Percentiles rank a stretch among this genome's conserved stretches.
Conservation (phyloP, 2,888 invertebrate species). For the Papilio elwesi region DNA sequence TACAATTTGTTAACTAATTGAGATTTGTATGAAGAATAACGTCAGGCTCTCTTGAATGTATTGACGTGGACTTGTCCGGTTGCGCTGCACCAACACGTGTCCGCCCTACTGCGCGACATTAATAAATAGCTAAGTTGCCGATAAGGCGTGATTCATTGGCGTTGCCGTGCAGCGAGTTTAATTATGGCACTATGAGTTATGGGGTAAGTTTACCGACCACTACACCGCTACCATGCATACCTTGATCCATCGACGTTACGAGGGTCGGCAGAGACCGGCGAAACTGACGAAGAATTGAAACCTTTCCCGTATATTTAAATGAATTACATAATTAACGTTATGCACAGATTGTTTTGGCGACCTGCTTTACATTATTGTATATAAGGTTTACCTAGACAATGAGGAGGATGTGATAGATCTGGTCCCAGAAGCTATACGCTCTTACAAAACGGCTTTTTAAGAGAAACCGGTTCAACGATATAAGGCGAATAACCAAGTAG, state of each 20-base stretch:
- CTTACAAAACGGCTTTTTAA: no score
- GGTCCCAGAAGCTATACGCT: no score
- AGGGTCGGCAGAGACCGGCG: background rate
- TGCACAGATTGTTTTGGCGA: background rate
- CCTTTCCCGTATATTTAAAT: background rate
- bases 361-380: background rate
- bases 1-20: no score
- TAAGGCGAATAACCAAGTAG: no score
- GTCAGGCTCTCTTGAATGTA: no score
- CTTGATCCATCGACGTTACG: slow-evolving; percentile 6
- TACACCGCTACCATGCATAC: background rate
- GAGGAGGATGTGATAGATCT: no score
- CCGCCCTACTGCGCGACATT: slow-evolving; percentile 11
- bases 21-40: no score
- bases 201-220: slow-evolving; percentile 8
- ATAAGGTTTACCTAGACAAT: no score
- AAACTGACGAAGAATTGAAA: background rate
- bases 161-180: slow-evolving; percentile 34
- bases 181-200: slow-evolving; percentile 43
- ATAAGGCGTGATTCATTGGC: slow-evolving; percentile 43
- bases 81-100: background rate
- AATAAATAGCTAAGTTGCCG: slow-evolving; percentile 41
- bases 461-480: no score
- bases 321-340: background rate
- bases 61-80: background rate